phyloP scores from a whole-genome alignment of 2,797 vertebrate species.

The Macropodus opercularis region DNA sequence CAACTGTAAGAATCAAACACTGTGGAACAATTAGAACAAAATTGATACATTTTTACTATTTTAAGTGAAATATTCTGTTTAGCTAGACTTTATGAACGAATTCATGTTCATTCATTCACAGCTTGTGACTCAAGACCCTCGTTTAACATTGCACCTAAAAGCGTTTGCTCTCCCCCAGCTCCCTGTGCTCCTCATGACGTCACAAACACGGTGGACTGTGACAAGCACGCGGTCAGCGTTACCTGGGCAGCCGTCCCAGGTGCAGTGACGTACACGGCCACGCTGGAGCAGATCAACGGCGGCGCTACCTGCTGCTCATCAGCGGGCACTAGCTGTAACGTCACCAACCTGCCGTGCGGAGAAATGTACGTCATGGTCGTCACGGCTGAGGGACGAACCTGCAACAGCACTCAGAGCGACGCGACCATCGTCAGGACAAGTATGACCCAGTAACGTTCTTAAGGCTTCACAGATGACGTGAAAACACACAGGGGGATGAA shows the following conservation, averaged over 20 bases:
- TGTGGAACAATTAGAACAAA: too few relatives aligned
- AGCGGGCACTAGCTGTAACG: slow-evolving; percentile 59
- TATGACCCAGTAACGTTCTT: slow-evolving; percentile 21
- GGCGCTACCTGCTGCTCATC: slow-evolving; percentile 70
- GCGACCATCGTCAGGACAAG: slow-evolving; percentile 73
- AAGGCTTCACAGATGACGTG: neutral
- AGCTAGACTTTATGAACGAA: too few relatives aligned
- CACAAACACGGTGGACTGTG: slow-evolving; percentile 42
- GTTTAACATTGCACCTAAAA: neutral
- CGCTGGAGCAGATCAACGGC: slow-evolving; percentile 61
- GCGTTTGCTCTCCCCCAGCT: slow-evolving; percentile 53
- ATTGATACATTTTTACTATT: too few relatives aligned
- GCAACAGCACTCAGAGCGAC: slow-evolving; percentile 79
- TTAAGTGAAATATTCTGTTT: too few relatives aligned
- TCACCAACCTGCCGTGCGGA: slow-evolving; percentile 78
- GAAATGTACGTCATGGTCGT: slow-evolving; percentile 74
- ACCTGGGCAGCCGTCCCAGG: slow-evolving; percentile 70
- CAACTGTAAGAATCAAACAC: too few relatives aligned
- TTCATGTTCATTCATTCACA: too few relatives aligned
- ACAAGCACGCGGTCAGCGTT: slow-evolving; percentile 55
- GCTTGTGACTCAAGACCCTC: too few relatives aligned
- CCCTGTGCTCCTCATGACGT: slow-evolving; percentile 79
- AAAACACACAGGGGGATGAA: neutral
- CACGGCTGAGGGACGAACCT: slow-evolving; percentile 78
- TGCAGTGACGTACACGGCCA: slow-evolving; percentile 75